These are phyloP conservation scores for Actinernus sp. DNA, from an alignment of 92 coral and sea anemone species.

Conservation along the genomic window DNA sequence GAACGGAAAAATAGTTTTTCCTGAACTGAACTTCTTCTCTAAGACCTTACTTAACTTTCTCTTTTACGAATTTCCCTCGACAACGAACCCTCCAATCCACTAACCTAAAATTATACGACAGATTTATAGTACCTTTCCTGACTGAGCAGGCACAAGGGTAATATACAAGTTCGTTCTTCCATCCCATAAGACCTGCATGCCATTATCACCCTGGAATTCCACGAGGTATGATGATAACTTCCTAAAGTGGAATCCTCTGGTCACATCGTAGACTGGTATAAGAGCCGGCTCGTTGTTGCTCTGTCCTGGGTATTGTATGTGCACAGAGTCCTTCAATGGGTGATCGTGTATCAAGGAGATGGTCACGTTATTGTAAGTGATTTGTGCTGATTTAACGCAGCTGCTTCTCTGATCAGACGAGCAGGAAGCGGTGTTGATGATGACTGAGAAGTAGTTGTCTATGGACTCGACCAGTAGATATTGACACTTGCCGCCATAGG, in stretches of 20 bases:
- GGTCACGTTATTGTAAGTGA: constrained; percentile 62
- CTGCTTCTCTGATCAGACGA: constrained; percentile 55
- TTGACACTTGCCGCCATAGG: constrained; percentile 78
- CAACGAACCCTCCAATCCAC: too few relatives aligned
- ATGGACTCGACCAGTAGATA: constrained; percentile 71
- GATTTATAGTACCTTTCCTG: constrained; percentile 48
- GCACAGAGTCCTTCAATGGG: constrained; percentile 55
- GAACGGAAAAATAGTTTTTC: too few relatives aligned
- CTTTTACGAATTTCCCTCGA: too few relatives aligned
- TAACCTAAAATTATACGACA: too few relatives aligned
- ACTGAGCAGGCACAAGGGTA: constrained; percentile 49
- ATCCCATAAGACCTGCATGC: constrained; percentile 74
- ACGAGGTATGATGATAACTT: constrained; percentile 63
- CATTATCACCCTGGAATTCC: constrained; percentile 58
- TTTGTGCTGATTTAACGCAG: constrained; percentile 81
- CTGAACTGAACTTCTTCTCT: too few relatives aligned
- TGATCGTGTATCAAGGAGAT: constrained; percentile 54
- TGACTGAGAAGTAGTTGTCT: constrained; percentile 58
- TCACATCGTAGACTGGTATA: constrained; percentile 50
- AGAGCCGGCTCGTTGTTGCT: constrained; percentile 19
- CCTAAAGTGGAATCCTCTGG: constrained; percentile 53
- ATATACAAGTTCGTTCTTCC: constrained; percentile 68
- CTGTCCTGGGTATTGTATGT: constrained; percentile 25
- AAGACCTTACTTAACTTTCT: too few relatives aligned
- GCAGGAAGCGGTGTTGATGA: constrained; percentile 73